Evolutionary conservation across 1,140 invertebrate genomes (phyloP).

Genomic region (Brachionus rubens): DNA sequence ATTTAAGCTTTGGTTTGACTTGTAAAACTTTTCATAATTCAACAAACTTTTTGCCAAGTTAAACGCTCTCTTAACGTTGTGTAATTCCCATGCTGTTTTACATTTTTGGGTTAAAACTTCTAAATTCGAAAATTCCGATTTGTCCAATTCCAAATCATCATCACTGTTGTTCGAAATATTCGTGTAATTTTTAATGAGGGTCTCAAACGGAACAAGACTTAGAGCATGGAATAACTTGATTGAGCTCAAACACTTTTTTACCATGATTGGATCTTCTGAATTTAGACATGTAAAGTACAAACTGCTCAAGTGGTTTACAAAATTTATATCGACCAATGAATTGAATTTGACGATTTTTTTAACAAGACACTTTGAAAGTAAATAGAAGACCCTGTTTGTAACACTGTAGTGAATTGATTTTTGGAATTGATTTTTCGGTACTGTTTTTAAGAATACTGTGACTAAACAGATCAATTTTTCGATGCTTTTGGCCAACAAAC

Average conservation of each 20-base stretch:
- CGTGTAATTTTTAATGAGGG: background rate
- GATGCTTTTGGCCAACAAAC: background rate
- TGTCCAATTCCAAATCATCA: background rate
- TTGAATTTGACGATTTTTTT: slow-evolving; percentile 3
- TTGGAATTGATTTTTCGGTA: background rate
- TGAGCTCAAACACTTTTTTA: background rate
- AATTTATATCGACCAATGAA: background rate
- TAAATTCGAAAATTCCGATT: background rate
- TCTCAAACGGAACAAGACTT: slow-evolving; percentile 7
- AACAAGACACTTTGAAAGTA: background rate
- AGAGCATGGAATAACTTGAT: background rate
- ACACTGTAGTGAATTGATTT: background rate
- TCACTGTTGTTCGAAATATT: no score
- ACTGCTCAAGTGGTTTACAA: background rate
- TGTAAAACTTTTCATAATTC: background rate
- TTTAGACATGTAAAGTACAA: background rate
- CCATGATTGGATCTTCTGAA: background rate
- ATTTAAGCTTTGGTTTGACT: background rate
- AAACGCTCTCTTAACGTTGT: slow-evolving; percentile 24
- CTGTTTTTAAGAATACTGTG: background rate
- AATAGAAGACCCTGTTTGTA: background rate
- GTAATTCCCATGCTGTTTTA: slow-evolving; percentile 20
- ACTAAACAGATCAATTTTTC: slow-evolving; percentile 14
- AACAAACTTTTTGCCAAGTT: slow-evolving; percentile 1
- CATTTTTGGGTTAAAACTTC: slow-evolving; percentile 44